A percentile compares a stretch with the other conserved stretches of the same genome.
Evolutionary conservation across 2,888 invertebrate genomes (phyloP).

Genomic region (Aplocera efformata): DNA sequence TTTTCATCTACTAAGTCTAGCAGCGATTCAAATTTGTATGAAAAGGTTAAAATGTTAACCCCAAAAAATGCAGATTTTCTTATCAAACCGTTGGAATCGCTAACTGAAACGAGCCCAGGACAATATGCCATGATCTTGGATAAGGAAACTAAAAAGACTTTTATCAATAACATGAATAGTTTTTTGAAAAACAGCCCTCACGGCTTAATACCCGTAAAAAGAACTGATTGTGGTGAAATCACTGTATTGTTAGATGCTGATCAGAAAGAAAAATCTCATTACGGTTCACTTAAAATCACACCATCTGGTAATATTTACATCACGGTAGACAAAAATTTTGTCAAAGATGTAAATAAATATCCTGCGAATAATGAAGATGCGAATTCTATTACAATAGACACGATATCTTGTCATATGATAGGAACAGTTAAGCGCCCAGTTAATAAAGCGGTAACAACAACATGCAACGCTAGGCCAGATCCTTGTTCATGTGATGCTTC

Average conservation of each 20-base stretch:
- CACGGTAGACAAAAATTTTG: constrained; percentile 36
- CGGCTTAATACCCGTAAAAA: constrained; percentile 40
- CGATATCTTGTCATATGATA: constrained; percentile 23
- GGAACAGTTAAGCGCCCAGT: constrained; percentile 24
- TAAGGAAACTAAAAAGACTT: constrained; percentile 45
- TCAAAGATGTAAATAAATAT: constrained; percentile 27
- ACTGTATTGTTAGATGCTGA: constrained; percentile 38
- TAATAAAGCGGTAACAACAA: constrained; percentile 43
- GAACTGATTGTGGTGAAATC: constrained; percentile 44
- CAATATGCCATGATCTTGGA: constrained; percentile 45
- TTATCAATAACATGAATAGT: constrained; percentile 45
- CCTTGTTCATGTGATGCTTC: constrained; percentile 33
- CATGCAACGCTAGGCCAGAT: constrained; percentile 34
- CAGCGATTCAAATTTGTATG: constrained; percentile 44
- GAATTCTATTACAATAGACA: constrained; percentile 1
- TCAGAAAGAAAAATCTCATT: constrained; percentile 25
- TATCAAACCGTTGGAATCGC: constrained; percentile 28
- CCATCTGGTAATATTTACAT: constrained; percentile 52
- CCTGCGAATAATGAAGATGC: neutral
- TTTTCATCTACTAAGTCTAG: constrained; percentile 30
- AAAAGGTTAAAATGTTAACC: constrained; percentile 33
- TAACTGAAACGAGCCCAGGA: constrained; percentile 46
- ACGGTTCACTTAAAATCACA: constrained; percentile 50
- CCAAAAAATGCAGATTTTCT: constrained; percentile 29
- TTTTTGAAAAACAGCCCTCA: constrained; percentile 37